These are phyloP conservation scores for Denticeps clupeoides DNA, from an alignment of 2,797 vertebrate species.

Conservation along the genomic window DNA sequence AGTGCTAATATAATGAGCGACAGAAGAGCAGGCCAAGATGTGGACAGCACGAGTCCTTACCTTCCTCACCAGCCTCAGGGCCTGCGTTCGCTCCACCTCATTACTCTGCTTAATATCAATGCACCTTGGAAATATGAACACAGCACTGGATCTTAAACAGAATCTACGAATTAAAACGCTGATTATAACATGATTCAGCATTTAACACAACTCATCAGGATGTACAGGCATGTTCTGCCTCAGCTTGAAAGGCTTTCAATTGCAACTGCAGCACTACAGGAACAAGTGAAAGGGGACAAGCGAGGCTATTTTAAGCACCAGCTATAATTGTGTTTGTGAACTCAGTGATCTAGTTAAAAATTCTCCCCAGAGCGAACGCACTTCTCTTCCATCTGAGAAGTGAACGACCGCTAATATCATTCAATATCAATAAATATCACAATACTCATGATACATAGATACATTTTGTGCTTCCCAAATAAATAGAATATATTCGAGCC, in stretches of 20 bases:
- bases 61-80: slow-evolving; percentile 76
- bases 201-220: background rate
- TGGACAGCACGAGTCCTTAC: slow-evolving; percentile 34
- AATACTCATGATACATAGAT: too few species aligned
- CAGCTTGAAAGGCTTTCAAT: too few species aligned
- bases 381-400: too few species aligned
- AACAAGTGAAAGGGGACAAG: background rate
- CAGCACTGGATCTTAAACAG: background rate
- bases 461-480: too few species aligned
- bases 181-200: background rate
- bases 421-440: too few species aligned
- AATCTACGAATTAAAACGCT: background rate
- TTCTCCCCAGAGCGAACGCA: background rate
- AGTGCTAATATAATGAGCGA: background rate
- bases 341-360: background rate
- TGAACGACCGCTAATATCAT: too few species aligned
- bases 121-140: slow-evolving; percentile 47
- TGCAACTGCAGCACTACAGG: background rate
- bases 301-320: background rate
- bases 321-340: background rate
- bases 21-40: background rate
- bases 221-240: too few species aligned
- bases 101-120: slow-evolving; percentile 81
- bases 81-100: slow-evolving; percentile 76
- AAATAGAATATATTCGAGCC: too few species aligned